A percentile compares a stretch with the other conserved stretches of the same genome.
phyloP scores from a whole-genome alignment of 1,140 invertebrate genomes.

The Carposina sasakii region DNA sequence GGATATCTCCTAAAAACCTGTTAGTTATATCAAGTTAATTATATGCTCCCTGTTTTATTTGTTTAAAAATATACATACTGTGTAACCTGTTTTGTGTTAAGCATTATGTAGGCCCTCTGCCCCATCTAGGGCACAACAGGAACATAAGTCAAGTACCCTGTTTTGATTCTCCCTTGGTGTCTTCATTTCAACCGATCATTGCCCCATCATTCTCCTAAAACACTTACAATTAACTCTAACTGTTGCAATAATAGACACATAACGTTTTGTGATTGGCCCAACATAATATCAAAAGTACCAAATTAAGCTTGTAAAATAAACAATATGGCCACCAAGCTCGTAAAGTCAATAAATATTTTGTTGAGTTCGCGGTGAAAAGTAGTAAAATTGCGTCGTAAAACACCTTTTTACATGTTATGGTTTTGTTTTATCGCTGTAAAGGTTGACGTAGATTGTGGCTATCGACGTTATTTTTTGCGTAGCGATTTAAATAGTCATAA shows the following conservation, averaged over 20 bases:
- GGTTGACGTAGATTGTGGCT: too few species aligned
- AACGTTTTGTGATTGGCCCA: background rate
- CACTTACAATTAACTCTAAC: background rate
- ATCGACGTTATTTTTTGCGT: too few species aligned
- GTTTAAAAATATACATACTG: too few species aligned
- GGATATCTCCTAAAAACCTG: too few species aligned
- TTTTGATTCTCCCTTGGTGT: background rate
- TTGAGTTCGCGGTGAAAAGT: conserved; percentile 8
- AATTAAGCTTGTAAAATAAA: background rate
- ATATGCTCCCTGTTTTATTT: too few species aligned
- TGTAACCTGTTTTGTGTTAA: too few species aligned
- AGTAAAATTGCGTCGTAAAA: conserved; percentile 12
- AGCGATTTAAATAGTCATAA: too few species aligned
- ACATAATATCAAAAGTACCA: background rate
- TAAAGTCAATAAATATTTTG: conserved; percentile 14
- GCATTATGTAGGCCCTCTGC: too few species aligned
- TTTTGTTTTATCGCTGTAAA: conserved; percentile 14
- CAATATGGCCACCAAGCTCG: background rate
- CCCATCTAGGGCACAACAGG: too few species aligned
- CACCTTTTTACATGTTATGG: conserved; percentile 12
- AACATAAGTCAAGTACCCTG: too few species aligned
- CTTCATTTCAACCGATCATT: background rate
- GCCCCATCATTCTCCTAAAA: background rate
- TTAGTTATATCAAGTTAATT: too few species aligned
- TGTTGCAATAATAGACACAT: background rate